Conservation (phyloP, 2,113 vertebrate genomes). For the Ornithorhynchus anatinus region DNA sequence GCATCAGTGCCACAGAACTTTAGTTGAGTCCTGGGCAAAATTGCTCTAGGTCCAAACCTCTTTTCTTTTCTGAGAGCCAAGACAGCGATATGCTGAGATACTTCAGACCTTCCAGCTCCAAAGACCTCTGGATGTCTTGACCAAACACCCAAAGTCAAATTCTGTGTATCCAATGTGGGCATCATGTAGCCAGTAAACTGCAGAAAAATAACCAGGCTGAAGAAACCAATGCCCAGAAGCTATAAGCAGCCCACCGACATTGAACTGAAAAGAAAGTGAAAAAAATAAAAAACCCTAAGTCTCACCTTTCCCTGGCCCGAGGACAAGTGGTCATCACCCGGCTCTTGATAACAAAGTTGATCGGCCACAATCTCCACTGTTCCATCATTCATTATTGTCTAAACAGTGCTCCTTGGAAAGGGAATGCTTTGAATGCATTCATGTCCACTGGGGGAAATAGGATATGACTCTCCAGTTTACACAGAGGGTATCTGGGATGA, state of each 20-base stretch:
- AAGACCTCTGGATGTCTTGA: accelerated
- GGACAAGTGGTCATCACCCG: neutral
- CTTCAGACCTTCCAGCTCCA: accelerated
- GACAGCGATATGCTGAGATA: neutral
- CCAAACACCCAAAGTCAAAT: neutral
- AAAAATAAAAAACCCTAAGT: neutral
- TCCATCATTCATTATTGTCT: slow-evolving; percentile 23
- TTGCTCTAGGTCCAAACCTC: neutral
- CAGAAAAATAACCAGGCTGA: neutral
- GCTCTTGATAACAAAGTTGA: slow-evolving; percentile 2
- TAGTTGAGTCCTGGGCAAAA: neutral
- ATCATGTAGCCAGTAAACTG: accelerated
- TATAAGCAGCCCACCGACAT: neutral
- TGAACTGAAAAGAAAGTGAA: neutral
- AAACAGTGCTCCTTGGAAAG: slow-evolving; percentile 25
- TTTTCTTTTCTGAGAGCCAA: neutral
- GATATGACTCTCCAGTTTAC: slow-evolving; percentile 60
- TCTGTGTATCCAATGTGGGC: accelerated
- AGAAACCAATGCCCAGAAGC: neutral
- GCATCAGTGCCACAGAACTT: neutral
- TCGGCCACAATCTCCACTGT: slow-evolving; percentile 10
- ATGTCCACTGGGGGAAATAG: slow-evolving; percentile 42
- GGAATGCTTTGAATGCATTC: slow-evolving; percentile 43
- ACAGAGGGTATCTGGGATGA: slow-evolving; percentile 56
- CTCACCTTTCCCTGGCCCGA: neutral